phyloP scores from a whole-genome alignment of 2,113 vertebrate genomes.

The Turnix velox region DNA sequence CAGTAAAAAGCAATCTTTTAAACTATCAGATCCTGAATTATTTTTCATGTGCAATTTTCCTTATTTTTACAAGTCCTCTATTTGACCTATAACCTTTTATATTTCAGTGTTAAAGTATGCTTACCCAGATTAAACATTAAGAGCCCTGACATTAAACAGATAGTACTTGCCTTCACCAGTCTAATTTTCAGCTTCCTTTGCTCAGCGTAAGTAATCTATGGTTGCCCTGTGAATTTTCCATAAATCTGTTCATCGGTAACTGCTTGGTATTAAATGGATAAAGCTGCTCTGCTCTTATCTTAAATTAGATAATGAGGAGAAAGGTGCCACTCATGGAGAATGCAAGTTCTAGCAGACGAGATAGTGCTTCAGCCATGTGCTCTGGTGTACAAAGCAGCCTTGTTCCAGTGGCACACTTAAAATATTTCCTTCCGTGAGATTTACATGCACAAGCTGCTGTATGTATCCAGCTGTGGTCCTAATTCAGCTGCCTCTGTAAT shows the following conservation, averaged over 20 bases:
- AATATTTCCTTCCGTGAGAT: background rate
- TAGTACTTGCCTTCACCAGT: background rate
- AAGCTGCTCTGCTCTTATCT: background rate
- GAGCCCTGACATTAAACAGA: background rate
- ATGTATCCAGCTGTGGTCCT: background rate
- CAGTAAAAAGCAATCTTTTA: background rate
- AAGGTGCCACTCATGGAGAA: background rate
- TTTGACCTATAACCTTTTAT: background rate
- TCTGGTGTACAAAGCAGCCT: background rate
- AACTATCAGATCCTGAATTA: background rate
- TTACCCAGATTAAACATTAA: background rate
- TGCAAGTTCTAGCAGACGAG: background rate
- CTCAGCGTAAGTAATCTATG: background rate
- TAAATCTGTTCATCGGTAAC: background rate
- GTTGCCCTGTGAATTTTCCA: background rate
- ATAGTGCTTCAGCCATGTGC: background rate
- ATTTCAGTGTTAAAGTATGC: background rate
- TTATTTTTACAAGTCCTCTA: background rate
- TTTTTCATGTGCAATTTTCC: background rate
- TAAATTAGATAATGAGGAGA: background rate
- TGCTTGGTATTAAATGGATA: background rate
- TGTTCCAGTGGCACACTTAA: background rate
- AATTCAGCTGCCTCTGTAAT: background rate
- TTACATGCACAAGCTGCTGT: background rate
- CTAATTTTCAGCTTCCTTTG: background rate